A percentile compares a stretch with the other conserved stretches of the same genome.
Evolutionary conservation across 2,113 vertebrate species (phyloP).

Genomic region (Corydoras maculifer): DNA sequence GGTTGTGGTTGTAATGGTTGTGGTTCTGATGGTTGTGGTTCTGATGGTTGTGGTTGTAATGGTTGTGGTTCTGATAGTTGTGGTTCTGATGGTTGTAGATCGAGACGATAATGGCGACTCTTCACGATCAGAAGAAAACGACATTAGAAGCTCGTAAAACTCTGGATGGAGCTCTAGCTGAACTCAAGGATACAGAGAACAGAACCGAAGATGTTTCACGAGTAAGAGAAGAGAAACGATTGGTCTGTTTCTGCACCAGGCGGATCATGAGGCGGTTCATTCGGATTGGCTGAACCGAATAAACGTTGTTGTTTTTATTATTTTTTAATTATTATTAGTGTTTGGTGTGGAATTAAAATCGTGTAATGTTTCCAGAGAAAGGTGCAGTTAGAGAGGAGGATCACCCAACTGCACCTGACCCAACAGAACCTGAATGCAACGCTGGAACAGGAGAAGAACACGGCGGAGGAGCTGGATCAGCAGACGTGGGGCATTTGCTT

Average conservation of each 20-base stretch:
- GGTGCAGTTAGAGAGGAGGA: background rate
- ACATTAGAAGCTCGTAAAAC: background rate
- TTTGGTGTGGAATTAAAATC: no score
- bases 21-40: no score
- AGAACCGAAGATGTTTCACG: background rate
- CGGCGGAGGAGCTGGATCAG: background rate
- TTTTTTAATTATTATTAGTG: no score
- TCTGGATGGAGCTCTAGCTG: background rate
- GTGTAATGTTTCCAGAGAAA: background rate
- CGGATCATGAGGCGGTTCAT: no score
- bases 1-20: no score
- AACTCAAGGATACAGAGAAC: background rate
- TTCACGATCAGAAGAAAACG: background rate
- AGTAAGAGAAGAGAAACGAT: background rate
- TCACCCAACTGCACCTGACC: background rate
- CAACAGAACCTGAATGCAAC: background rate
- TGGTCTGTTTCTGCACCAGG: no score
- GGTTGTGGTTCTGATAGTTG: no score
- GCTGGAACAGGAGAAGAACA: background rate
- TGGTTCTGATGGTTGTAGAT: background rate
- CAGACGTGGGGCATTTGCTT: background rate
- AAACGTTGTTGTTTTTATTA: no score
- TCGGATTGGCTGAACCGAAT: no score
- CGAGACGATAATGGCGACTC: background rate
- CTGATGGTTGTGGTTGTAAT: no score